Evolutionary conservation across 2,113 vertebrate species (phyloP), one percentile per base, ranked within the genome.

Genomic region (Odontesthes bonariensis): DNA sequence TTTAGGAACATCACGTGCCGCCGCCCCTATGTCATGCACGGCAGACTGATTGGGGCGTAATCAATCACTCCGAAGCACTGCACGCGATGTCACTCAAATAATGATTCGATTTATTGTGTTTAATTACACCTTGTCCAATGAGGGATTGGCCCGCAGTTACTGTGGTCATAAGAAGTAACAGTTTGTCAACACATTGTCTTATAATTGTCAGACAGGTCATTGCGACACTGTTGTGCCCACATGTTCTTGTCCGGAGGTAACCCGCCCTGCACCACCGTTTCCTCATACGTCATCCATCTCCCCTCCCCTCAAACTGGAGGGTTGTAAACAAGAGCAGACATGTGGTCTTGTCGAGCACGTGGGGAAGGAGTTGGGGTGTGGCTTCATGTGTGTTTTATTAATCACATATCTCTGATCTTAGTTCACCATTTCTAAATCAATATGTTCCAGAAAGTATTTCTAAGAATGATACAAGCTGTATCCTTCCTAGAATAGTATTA

Each of bases 321-420:
- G 71, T 91, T 90, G 92, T 93, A 91, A 93, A 93, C 92, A 92
- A 88, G 72, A 79, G 81, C 27, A 54, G 84, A 79, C 90, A 88
- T 55, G 90, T 87, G 90, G 83, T 77, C 20, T 57, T 61, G 4
- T 23, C 20, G 58, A 84, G 53, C 89, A 91, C 87, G 79, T 89
- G 90, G 55, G 46, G 61, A 46, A 54, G 33, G 42, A 38, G 47
- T 0, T 40, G 56, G 66, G 75, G 40, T 17, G 62, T 40, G 38
- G 38, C 68, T 13, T 35, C 35, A 1, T 56, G 60, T 13, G 46
- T 23, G 32, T 12, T n/a, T 16, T 32, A 61, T 54, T 13, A 20
- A 52, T 1, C 3, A 46, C 53, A 33, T n/a, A 4, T 13, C 9
- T 40, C 19, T 49, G 55, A 55, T 62, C 47, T 54, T 73, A 51